Percentiles rank a stretch among this genome's conserved stretches.
Conservation (phyloP, 2,888 invertebrate species). For the Gibbula magus region DNA sequence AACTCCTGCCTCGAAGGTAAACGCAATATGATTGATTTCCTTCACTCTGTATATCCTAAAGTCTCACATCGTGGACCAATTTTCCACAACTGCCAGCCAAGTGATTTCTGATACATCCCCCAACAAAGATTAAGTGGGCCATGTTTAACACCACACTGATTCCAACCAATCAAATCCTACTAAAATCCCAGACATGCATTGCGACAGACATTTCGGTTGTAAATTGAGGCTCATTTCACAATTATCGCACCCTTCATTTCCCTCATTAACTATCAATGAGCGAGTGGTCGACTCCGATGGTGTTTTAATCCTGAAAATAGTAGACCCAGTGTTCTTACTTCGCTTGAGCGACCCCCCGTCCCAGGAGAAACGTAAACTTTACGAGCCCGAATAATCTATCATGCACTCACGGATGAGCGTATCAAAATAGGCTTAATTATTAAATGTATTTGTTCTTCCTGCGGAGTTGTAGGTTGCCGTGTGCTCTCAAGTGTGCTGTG, state of each 20-base stretch:
- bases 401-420: neutral
- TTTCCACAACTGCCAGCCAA: too few relatives aligned
- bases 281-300: neutral
- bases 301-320: neutral
- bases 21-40: too few relatives aligned
- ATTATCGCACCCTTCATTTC: neutral
- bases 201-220: neutral
- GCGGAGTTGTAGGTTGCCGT: too few relatives aligned
- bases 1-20: too few relatives aligned
- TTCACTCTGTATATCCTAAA: too few relatives aligned
- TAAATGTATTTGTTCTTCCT: neutral
- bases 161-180: neutral
- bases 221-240: neutral
- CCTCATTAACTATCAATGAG: neutral
- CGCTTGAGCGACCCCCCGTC: neutral
- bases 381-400: neutral
- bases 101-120: too few relatives aligned
- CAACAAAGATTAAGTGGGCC: too few relatives aligned
- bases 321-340: neutral
- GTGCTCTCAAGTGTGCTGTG: too few relatives aligned
- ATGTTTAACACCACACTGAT: neutral
- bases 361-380: neutral
- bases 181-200: neutral
- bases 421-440: slow-evolving; percentile 5
- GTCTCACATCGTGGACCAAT: too few relatives aligned